These are phyloP conservation scores for Bombus sylvicola DNA, from an alignment of 1,140 invertebrate genomes.

Conservation along the genomic window DNA sequence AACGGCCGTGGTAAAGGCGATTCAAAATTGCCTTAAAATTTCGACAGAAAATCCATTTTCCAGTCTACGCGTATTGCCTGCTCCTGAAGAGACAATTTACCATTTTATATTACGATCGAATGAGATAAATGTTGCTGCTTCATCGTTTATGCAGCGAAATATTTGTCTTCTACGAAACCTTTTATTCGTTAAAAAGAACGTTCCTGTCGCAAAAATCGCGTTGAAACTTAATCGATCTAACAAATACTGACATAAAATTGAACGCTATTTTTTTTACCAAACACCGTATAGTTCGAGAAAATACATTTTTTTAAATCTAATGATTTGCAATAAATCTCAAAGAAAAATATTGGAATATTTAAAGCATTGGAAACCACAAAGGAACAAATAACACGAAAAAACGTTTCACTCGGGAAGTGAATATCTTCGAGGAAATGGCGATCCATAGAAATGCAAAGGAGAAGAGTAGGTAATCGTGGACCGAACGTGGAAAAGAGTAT, in stretches of 20 bases:
- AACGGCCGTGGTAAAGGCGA: not conserved
- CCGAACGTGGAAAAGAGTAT: constrained; percentile 8
- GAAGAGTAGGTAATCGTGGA: not conserved
- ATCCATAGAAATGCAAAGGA: too few relatives aligned
- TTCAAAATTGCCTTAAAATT: not conserved
- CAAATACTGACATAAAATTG: too few relatives aligned
- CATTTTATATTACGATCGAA: not conserved
- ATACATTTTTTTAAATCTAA: too few relatives aligned
- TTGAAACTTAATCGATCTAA: rapidly evolving
- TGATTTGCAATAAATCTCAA: not conserved
- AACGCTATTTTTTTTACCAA: not conserved
- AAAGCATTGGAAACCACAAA: not conserved
- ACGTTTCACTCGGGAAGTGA: not conserved
- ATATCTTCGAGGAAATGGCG: not conserved
- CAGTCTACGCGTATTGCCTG: too few relatives aligned
- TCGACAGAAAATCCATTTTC: not conserved
- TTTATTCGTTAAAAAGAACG: not conserved
- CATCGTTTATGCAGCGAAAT: too few relatives aligned
- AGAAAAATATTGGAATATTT: not conserved
- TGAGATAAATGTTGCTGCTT: not conserved
- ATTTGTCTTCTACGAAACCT: not conserved
- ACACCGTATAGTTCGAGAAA: not conserved
- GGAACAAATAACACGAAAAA: too few relatives aligned
- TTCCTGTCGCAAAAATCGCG: not conserved
- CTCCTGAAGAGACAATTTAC: not conserved